phyloP scores from a whole-genome alignment of 2,888 invertebrate genomes.

The Tipula lateralis region DNA sequence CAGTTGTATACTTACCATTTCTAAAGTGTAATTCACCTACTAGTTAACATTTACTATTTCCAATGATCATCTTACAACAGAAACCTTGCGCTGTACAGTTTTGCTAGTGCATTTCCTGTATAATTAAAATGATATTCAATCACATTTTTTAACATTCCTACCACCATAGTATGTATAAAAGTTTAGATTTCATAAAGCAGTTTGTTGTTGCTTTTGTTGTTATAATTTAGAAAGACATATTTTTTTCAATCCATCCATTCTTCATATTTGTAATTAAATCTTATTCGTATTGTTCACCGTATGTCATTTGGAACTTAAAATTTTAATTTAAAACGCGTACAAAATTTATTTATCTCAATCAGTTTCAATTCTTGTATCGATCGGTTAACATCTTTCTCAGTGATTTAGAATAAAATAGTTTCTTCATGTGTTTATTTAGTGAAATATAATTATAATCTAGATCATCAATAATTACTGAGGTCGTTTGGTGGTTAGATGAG shows the following conservation, averaged over 20 bases:
- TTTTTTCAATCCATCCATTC: not conserved
- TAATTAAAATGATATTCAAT: not conserved
- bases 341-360: slow-evolving; percentile 2
- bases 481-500: slow-evolving; percentile 34
- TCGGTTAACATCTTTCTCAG: not conserved
- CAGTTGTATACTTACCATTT: not conserved
- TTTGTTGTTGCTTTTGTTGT: not conserved
- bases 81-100: not conserved
- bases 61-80: not conserved
- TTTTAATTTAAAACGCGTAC: slow-evolving; percentile 25
- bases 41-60: not conserved
- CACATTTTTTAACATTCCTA: not conserved
- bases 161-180: not conserved
- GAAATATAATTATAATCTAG: not conserved
- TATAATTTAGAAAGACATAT: not conserved
- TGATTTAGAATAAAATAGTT: not conserved
- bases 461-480: slow-evolving; percentile 32
- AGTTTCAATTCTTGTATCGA: not conserved
- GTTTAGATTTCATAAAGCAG: not conserved
- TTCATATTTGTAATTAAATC: slow-evolving; percentile 25
- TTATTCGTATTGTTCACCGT: not conserved
- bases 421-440: not conserved
- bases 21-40: not conserved
- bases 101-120: not conserved
- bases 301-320: slow-evolving; percentile 27